Evolutionary conservation across 2,797 vertebrate species (phyloP).

Genomic region (Onychomys leucogaster): DNA sequence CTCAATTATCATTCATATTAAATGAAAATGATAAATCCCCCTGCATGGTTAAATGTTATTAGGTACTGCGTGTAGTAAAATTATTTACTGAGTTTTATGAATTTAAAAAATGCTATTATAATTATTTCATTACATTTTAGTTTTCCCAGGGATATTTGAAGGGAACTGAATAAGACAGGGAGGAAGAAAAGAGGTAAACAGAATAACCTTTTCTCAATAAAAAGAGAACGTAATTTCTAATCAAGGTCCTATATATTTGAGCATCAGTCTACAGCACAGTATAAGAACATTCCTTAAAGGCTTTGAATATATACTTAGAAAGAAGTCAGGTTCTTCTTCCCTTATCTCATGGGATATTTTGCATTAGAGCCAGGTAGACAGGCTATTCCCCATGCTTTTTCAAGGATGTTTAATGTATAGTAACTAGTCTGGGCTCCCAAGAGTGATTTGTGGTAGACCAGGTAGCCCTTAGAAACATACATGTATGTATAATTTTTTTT

Average conservation of each 20-base stretch:
- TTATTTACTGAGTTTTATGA: neutral
- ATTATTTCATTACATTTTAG: neutral
- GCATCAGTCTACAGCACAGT: neutral
- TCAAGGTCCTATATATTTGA: neutral
- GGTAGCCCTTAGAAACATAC: neutral
- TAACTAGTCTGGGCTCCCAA: neutral
- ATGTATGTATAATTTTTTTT: neutral
- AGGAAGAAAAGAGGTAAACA: neutral
- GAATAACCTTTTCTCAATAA: neutral
- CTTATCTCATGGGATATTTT: neutral
- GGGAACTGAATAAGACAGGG: neutral
- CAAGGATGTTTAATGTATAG: neutral
- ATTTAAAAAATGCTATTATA: neutral
- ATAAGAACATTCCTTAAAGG: neutral
- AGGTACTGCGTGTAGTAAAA: neutral
- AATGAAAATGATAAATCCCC: neutral
- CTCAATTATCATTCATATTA: neutral
- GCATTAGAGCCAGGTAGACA: neutral
- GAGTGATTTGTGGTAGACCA: neutral
- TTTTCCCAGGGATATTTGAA: slow-evolving; percentile 7
- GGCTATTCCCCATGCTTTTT: neutral
- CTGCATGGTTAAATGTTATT: neutral
- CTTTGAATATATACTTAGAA: neutral
- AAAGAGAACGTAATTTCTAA: slow-evolving; percentile 4
- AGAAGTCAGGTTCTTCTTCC: neutral